Conservation (phyloP, 1,140 invertebrate genomes). For the Microplitis demolitor region DNA sequence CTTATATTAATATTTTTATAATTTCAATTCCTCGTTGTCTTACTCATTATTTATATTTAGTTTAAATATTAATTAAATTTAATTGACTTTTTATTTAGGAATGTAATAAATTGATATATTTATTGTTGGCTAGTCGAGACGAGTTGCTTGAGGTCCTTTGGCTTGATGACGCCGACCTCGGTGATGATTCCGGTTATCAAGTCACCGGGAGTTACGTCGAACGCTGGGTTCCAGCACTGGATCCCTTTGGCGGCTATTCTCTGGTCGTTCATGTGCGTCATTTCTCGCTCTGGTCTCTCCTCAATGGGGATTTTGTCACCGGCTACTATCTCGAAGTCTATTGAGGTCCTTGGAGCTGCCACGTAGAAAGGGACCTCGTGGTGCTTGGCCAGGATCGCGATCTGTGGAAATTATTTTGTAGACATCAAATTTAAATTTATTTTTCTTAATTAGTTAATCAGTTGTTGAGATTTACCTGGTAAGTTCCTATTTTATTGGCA, state of each 20-base stretch:
- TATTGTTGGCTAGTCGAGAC: neutral
- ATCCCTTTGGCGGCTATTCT: conserved; percentile 88
- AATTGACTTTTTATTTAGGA: neutral
- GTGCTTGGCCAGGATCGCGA: conserved; percentile 89
- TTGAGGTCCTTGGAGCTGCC: conserved; percentile 90
- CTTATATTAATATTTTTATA: neutral
- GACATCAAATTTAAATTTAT: neutral
- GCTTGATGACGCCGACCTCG: conserved; percentile 85
- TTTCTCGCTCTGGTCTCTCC: conserved; percentile 86
- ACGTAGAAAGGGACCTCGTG: conserved; percentile 95
- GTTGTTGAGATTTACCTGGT: conserved; percentile 67
- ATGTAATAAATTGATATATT: conserved; percentile 3
- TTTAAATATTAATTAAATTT: neutral
- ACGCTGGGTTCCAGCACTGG: conserved; percentile 97
- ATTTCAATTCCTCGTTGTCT: neutral
- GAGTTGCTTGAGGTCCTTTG: conserved; percentile 49
- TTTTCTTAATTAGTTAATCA: neutral
- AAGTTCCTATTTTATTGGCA: conserved; percentile 99
- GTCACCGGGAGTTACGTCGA: conserved; percentile 95
- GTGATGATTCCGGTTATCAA: conserved; percentile 96
- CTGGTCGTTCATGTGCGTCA: conserved; percentile 84
- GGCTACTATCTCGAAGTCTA: conserved; percentile 79
- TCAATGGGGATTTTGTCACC: conserved; percentile 93
- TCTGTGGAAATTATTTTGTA: conserved; percentile 57
- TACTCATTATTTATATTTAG: neutral